A percentile compares a stretch with the other conserved stretches of the same genome.
Evolutionary conservation across 2,888 invertebrate genomes (phyloP).

Genomic region (Coleophora flavipennella): DNA sequence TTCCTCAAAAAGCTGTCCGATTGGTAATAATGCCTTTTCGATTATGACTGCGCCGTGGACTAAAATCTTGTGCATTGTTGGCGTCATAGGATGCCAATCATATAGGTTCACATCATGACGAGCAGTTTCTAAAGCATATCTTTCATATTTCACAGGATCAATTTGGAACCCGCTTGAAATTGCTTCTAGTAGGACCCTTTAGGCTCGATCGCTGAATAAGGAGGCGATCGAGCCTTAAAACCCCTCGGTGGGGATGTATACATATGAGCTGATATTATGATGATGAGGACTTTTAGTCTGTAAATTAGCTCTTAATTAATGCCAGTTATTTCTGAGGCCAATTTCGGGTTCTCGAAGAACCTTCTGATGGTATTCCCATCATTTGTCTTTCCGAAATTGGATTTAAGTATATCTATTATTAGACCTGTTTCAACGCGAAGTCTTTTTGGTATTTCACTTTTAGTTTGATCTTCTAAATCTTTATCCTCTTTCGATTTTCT

Average conservation of each 20-base stretch:
- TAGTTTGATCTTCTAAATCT: not conserved
- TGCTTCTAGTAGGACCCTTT: no score
- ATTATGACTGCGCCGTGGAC: conserved; percentile 6
- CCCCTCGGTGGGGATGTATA: no score
- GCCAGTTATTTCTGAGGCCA: conserved; percentile 1
- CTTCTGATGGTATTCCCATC: conserved; percentile 1
- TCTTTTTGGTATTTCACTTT: not conserved
- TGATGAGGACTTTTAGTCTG: conserved; percentile 1
- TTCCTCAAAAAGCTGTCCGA: conserved; percentile 22
- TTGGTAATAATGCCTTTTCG: conserved; percentile 9
- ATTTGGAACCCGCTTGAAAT: conserved; percentile 1
- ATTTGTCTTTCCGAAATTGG: conserved; percentile 2
- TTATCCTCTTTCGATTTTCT: conserved; percentile 2
- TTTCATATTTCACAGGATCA: not conserved
- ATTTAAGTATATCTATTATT: not conserved
- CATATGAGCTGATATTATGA: no score
- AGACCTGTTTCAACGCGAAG: no score
- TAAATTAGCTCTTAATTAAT: conserved; percentile 2
- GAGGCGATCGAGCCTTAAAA: no score
- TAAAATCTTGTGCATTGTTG: conserved; percentile 2
- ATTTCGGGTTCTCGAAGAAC: not conserved
- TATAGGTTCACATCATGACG: not conserved
- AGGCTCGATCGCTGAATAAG: no score
- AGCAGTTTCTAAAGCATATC: conserved; percentile 2
- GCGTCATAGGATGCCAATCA: conserved; percentile 1